Base-by-base conservation (phyloP, 2,797 vertebrate genomes). In the Fratercula arctica region DNA sequence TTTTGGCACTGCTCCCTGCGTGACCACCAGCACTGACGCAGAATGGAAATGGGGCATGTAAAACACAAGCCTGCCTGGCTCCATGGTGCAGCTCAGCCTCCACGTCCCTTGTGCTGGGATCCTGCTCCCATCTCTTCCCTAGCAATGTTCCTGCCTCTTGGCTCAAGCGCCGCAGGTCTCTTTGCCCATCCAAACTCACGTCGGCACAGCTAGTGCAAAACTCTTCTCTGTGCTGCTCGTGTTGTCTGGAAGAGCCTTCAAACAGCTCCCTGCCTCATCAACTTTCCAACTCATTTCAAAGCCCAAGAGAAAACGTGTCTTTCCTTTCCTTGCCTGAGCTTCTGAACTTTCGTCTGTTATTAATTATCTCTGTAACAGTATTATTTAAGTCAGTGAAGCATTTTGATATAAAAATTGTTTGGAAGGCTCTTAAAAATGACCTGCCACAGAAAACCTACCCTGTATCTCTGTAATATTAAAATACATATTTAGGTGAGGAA, bases 1-100 rank as follows among this genome's bases (percentile, higher is more conserved):
- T 81, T 75, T 41, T 4, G 3, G 69, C 54, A 78, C 46, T 51
- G 69, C n/a, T 95, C 29, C 60, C 13, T 10, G 11, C 1, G 1
- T 19, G 31, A 41, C 51, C 13, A 2, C 13, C 11, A 3, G 20
- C 43, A 68, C 31, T 46, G 46, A 46, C 0, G 0, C 25, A 53
- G 39, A 64, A 59, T 29, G n/a, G 59, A 78, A 17, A 33, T 2
- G 24, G 28, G n/a, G 26, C 18, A 28, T 1, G 4, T 19, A 57
- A 82, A 85, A 37, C n/a, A 48, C 0, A 0, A n/a, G 10, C 25
- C 33, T 37, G 59, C 57, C 26, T 28, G 19, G 41, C 54, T 66
- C n/a, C 28, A 4, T 2, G 28, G 26, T 6, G 56, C 25, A 60
- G n/a, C 24, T 88, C 33, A 67, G 31, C 76, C 45, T 84, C 61